phyloP scores from a whole-genome alignment of 2,797 vertebrate genomes.

The Takifugu rubripes region DNA sequence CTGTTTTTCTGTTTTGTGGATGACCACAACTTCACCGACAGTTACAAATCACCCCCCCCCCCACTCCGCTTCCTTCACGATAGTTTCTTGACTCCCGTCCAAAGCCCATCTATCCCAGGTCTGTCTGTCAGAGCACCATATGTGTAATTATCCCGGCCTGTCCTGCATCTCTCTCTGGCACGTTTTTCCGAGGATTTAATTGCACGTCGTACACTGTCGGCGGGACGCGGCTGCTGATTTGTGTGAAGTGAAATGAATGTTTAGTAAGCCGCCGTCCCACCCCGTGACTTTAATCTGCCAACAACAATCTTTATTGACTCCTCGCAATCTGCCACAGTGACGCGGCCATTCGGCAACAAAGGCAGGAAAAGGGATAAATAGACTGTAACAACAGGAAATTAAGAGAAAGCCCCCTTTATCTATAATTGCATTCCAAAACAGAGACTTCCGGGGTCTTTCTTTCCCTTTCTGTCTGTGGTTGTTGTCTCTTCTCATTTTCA shows the following conservation, averaged over 20 bases:
- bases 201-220: conserved; percentile 51
- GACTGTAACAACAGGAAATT: conserved; percentile 63
- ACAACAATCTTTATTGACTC: conserved; percentile 69
- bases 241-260: conserved; percentile 61
- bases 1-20: neutral
- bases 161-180: conserved; percentile 32
- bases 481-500: conserved; percentile 29
- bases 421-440: conserved; percentile 53
- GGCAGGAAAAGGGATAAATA: conserved; percentile 21
- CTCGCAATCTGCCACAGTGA: conserved; percentile 54
- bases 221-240: conserved; percentile 49
- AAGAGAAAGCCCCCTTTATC: conserved; percentile 37
- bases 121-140: conserved; percentile 46
- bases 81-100: conserved; percentile 26
- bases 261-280: conserved; percentile 55
- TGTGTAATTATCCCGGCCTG: conserved; percentile 36
- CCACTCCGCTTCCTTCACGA: conserved; percentile 9
- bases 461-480: conserved; percentile 43
- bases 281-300: conserved; percentile 64
- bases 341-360: conserved; percentile 10
- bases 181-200: conserved; percentile 63
- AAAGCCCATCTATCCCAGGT: conserved; percentile 17
- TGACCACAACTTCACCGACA: conserved; percentile 11
- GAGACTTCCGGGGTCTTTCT: conserved; percentile 50
- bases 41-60: conserved; percentile 5